Conservation (phyloP, 2,888 invertebrate genomes). For the Ennomos quercinarius region DNA sequence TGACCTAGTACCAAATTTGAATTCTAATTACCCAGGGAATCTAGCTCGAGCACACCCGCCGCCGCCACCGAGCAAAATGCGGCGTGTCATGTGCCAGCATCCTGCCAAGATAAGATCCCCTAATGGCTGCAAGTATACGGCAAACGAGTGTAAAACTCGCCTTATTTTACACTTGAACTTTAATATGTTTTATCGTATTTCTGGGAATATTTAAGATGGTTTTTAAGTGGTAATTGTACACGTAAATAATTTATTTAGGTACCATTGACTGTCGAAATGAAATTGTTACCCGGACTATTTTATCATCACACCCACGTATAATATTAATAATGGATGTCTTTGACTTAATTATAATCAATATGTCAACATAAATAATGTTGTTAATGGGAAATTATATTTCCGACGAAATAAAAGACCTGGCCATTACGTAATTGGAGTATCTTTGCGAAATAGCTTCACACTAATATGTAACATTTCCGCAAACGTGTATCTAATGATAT, state of each 20-base stretch:
- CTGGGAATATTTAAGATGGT: slow-evolving; percentile 7
- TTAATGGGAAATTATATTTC: slow-evolving; percentile 20
- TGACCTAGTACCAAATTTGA: slow-evolving; percentile 64
- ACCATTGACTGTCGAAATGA: too few relatives aligned
- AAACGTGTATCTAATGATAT: slow-evolving; percentile 35
- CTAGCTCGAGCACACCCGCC: slow-evolving; percentile 18
- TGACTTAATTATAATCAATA: slow-evolving; percentile 19
- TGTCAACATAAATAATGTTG: slow-evolving; percentile 15
- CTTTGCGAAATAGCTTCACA: slow-evolving; percentile 34
- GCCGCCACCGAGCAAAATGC: slow-evolving; percentile 11
- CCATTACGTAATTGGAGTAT: slow-evolving; percentile 34
- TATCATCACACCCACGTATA: too few relatives aligned
- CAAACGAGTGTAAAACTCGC: slow-evolving; percentile 31
- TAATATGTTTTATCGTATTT: slow-evolving; percentile 24
- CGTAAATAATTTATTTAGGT: too few relatives aligned
- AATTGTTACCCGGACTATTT: too few relatives aligned
- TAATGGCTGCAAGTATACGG: slow-evolving; percentile 39
- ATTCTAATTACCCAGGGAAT: slow-evolving; percentile 55
- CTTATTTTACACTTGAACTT: slow-evolving; percentile 32
- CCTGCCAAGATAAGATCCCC: slow-evolving; percentile 34
- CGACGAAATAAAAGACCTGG: slow-evolving; percentile 22
- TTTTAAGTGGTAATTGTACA: too few relatives aligned
- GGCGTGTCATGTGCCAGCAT: slow-evolving; percentile 24
- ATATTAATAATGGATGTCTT: slow-evolving; percentile 1
- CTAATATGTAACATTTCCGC: slow-evolving; percentile 31